Evolutionary conservation across 2,797 vertebrate species (phyloP).

Genomic region (Urocyon cinereoargenteus): DNA sequence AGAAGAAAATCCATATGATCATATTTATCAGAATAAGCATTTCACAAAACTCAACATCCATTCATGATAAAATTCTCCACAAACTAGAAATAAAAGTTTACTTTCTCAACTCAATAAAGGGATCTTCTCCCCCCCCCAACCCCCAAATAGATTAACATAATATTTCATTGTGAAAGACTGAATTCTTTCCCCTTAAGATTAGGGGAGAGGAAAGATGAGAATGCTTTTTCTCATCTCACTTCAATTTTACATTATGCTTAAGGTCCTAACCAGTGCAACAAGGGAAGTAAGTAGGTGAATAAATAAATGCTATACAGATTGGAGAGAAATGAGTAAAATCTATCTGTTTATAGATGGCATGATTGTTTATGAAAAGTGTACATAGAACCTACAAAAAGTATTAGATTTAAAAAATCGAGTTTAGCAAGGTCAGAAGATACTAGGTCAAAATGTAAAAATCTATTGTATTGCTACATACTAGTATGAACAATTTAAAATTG

Average conservation of each 20-base stretch:
- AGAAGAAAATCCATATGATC: neutral
- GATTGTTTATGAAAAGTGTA: neutral
- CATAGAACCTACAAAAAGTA: neutral
- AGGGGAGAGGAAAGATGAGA: neutral
- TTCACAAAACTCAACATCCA: conserved; percentile 5
- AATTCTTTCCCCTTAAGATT: neutral
- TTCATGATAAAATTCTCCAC: neutral
- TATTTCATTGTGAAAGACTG: neutral
- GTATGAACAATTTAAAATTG: conserved; percentile 1
- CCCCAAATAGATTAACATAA: neutral
- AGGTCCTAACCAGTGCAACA: neutral
- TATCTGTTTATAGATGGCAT: neutral
- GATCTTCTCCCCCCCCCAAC: neutral
- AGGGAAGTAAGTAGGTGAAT: neutral
- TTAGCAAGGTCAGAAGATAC: neutral
- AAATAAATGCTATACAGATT: neutral
- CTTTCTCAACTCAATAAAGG: neutral
- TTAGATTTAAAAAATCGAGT: neutral
- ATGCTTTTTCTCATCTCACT: neutral
- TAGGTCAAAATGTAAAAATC: neutral
- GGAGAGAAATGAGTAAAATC: neutral
- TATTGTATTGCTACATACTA: neutral
- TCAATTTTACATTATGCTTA: neutral
- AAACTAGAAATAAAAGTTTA: neutral
- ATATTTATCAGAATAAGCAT: neutral